A percentile compares a stretch with the other conserved stretches of the same genome.
Conservation (phyloP, 2,797 vertebrate genomes). For the Australoheros facetus region DNA sequence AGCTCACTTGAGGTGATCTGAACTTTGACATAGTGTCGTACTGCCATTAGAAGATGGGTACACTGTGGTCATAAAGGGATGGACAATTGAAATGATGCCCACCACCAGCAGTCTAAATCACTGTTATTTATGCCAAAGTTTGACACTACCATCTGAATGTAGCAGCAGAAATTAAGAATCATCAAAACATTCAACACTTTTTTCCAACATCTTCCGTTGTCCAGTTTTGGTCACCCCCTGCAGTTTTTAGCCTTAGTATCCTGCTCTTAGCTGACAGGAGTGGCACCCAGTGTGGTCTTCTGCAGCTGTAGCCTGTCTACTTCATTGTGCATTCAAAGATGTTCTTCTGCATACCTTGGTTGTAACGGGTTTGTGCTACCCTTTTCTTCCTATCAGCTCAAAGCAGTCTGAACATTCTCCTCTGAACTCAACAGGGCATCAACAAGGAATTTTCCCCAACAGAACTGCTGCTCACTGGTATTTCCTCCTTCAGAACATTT, state of each 20-base stretch:
- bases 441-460: background rate
- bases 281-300: background rate
- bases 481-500: background rate
- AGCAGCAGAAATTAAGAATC: too few relatives aligned
- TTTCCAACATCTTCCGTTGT: background rate
- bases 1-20: too few relatives aligned
- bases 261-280: background rate
- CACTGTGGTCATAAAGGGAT: background rate
- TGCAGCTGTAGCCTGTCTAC: background rate
- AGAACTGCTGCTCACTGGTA: background rate
- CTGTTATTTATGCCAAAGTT: too few relatives aligned
- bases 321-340: background rate
- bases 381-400: background rate
- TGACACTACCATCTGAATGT: too few relatives aligned
- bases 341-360: rapidly evolving
- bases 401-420: background rate
- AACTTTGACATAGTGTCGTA: too few relatives aligned
- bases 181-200: too few relatives aligned
- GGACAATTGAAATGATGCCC: background rate
- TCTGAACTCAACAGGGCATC: background rate
- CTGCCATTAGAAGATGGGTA: background rate
- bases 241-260: background rate
- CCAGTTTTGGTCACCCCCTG: background rate
- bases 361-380: background rate
- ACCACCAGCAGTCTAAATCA: too few relatives aligned